A percentile compares a stretch with the other conserved stretches of the same genome.
Evolutionary conservation across 1,140 invertebrate genomes (phyloP).

Genomic region (Mercenaria mercenaria): DNA sequence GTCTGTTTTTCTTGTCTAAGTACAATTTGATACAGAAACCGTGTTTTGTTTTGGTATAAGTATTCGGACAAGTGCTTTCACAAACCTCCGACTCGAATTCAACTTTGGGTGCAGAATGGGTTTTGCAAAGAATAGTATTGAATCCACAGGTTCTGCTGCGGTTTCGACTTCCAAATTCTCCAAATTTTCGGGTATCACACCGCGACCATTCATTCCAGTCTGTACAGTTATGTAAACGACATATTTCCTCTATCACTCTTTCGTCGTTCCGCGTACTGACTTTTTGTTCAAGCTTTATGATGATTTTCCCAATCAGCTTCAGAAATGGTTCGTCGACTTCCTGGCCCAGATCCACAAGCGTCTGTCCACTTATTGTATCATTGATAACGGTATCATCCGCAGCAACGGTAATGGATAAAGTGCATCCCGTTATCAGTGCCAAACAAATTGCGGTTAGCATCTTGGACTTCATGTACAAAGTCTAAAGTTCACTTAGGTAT

Average conservation of each 20-base stretch:
- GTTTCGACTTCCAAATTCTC: neutral
- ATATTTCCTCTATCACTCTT: neutral
- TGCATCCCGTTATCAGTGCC: no score
- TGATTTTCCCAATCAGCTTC: neutral
- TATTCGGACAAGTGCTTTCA: neutral
- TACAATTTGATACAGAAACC: conserved; percentile 5
- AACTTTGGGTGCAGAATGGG: no score
- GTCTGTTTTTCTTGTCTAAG: neutral
- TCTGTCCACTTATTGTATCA: neutral
- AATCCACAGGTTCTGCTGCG: neutral
- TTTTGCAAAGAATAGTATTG: neutral
- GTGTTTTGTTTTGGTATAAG: neutral
- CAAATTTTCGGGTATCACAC: neutral
- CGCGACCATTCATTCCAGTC: neutral
- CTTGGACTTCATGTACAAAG: no score
- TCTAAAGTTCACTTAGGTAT: no score
- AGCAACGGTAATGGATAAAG: no score
- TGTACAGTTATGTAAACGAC: neutral
- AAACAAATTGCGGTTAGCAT: no score
- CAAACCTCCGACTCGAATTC: neutral
- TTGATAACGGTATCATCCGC: no score
- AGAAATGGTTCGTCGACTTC: neutral
- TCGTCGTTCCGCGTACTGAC: neutral
- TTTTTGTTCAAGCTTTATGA: neutral
- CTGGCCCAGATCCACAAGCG: neutral